Evolutionary conservation across 2,888 invertebrate genomes (phyloP).

Genomic region (Drosophila stalkeri): DNA sequence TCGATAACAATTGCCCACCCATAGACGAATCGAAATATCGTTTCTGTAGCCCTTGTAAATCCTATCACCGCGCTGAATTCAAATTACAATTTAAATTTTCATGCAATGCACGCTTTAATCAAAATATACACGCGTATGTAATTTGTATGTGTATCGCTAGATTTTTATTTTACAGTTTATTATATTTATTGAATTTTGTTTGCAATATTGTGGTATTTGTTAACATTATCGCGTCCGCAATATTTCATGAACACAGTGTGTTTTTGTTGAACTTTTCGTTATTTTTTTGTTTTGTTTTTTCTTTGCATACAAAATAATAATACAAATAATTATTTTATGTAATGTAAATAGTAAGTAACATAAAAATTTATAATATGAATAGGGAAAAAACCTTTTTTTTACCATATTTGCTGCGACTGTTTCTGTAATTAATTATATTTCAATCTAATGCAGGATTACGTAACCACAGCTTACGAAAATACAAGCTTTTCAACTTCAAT

Average conservation of each 20-base stretch:
- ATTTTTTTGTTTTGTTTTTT: constrained; percentile 4
- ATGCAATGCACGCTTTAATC: constrained; percentile 66
- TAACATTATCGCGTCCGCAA: constrained; percentile 67
- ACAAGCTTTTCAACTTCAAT: constrained; percentile 33
- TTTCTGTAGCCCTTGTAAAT: not conserved
- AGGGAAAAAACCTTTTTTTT: constrained; percentile 59
- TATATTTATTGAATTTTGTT: constrained; percentile 63
- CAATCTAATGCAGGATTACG: constrained; percentile 68
- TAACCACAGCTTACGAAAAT: constrained; percentile 61
- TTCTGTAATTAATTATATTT: constrained; percentile 44
- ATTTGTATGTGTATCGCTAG: constrained; percentile 72
- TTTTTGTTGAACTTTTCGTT: constrained; percentile 39
- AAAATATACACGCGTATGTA: constrained; percentile 59
- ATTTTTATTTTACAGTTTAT: constrained; percentile 76
- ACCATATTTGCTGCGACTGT: constrained; percentile 19
- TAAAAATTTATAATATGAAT: constrained; percentile 72
- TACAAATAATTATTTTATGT: constrained; percentile 66
- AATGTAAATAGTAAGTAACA: constrained; percentile 60
- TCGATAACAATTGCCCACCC: not conserved
- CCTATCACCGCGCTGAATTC: not conserved
- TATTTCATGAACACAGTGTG: constrained; percentile 68
- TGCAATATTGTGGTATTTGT: constrained; percentile 59
- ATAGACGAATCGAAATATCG: not conserved
- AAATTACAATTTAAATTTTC: constrained; percentile 27
- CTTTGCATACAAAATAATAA: constrained; percentile 70